phyloP scores from a whole-genome alignment of 2,113 vertebrate species.

The Strigops habroptila region DNA sequence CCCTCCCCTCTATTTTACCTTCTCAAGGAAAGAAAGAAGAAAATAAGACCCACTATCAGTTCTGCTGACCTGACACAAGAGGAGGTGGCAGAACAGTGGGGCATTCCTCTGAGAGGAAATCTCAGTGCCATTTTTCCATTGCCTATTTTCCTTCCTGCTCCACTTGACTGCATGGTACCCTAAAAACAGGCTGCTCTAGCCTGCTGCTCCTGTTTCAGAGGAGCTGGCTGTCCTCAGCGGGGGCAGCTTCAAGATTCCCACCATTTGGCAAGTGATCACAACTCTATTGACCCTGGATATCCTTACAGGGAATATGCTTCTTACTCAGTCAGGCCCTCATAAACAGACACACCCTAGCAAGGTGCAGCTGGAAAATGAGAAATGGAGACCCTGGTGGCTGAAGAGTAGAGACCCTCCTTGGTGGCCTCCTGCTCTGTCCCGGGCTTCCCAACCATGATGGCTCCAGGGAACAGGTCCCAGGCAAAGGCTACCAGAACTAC shows the following conservation, averaged over 20 bases:
- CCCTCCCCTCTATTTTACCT: background rate
- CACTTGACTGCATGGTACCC: background rate
- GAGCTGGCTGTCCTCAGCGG: accelerated
- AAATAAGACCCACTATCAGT: background rate
- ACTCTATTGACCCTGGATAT: background rate
- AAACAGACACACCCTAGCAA: background rate
- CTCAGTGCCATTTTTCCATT: background rate
- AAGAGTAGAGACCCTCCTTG: background rate
- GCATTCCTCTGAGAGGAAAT: background rate
- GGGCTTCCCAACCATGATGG: accelerated
- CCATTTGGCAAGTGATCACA: background rate
- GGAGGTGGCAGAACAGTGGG: background rate
- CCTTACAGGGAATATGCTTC: background rate
- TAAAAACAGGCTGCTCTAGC: background rate
- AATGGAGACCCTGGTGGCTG: accelerated
- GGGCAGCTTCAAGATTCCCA: background rate
- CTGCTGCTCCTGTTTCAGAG: background rate
- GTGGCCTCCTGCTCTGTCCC: accelerated
- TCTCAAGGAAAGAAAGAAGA: conserved; percentile 18
- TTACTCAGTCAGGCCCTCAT: background rate
- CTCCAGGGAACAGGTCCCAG: background rate
- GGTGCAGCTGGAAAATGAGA: background rate
- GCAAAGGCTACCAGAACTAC: background rate
- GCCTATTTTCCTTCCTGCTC: background rate
- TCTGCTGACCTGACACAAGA: background rate